Evolutionary conservation across 2,888 invertebrate species (phyloP), one percentile per base, ranked within the genome.

Genomic region (Acanthopleura granulata): DNA sequence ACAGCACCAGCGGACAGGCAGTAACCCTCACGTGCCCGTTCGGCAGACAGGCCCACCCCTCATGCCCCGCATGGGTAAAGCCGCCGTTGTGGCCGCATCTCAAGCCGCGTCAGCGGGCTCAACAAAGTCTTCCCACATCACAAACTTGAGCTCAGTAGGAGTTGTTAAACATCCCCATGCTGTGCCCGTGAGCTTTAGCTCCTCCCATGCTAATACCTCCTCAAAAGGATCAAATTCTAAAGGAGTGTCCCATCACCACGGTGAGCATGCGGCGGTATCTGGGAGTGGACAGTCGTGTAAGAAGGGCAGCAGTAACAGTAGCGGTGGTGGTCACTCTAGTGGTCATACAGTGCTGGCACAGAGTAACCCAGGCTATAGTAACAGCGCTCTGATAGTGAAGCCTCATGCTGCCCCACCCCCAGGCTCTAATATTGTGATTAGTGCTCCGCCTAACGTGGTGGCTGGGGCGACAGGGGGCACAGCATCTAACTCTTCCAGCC

Each of bases 361-460:
- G 25, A 66, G 66, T 27, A 66, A 66, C 25, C 66, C 66, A 22
- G 66, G 27, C 25, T 66, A 66, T 25, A 66, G 66, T 66, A 66
- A 66, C 29, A 66, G 29, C 25, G 66, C 66, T 66, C 29, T 66
- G 16, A 27, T 66, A 66, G 29, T 22, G 15, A 66, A 66, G 29
- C 66, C 66, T 66, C 66, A 66, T 22, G 15, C 66, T 16, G 22
- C 66, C 29, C 22, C 27, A 27, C 29, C 29, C 6, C 66, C 66
- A 6, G 57, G 57, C 22, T 66, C 66, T 22, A 27, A 27, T 27
- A 14, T 66, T 66, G 66, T 66, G 66, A 84, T 86, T 71, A 84
- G 87, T 51, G 71, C 81, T 29, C 91, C 91, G n/a, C 90, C 92
- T 29, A 90, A 90, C 80, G 88, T 91, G 15, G 88, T 91, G 27